Base-by-base conservation (phyloP, 1,140 invertebrate genomes). In the Atopsyche davidsoni region DNA sequence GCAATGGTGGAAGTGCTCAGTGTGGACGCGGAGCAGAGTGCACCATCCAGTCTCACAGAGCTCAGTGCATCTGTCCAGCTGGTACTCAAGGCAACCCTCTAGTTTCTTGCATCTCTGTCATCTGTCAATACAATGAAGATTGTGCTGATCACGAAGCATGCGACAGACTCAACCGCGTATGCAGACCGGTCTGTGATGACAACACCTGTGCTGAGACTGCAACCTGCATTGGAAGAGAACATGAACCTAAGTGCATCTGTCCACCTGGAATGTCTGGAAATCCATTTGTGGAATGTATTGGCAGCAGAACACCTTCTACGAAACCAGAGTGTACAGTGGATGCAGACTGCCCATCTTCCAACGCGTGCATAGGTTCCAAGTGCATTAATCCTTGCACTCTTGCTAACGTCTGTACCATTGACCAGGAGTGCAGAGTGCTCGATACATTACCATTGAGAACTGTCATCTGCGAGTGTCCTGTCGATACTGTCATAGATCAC, bases 111-210 rank as follows among this genome's bases (percentile, higher is more conserved):
- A 82, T 92, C 25, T 80, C 82, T 7, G 86, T 86, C 2, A 79
- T 85, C 24, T 94, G 92, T 60, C 86, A 87, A 58, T 89, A 89
- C 60, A 90, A 94, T 62, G 87, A 92, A 62, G 90, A 94, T 57
- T 95, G 92, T 60, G 84, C 86, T 4, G 81, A 87, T 63, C 79
- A 88, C 49, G 88, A 93, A 67, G 79, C 86, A 18, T 94, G 90
- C 63, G 89, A 94, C 59, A 74, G 86, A 41, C 68, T 90, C 2
- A 93, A 91, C 62, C 77, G 87, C 55, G 79, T 90, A 3, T 94
- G 92, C 63, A 76, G 86, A 62, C 83, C 82, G 0, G 89, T 87
- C 18, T 94, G 90, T 59, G 80, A 83, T 6, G 80, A 82, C 1
- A 81, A 83, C 18, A 81, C 82, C 1, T 93, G 90, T 61, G 87